phyloP scores from a whole-genome alignment of 1,140 invertebrate species.

The Musca vetustissima region DNA sequence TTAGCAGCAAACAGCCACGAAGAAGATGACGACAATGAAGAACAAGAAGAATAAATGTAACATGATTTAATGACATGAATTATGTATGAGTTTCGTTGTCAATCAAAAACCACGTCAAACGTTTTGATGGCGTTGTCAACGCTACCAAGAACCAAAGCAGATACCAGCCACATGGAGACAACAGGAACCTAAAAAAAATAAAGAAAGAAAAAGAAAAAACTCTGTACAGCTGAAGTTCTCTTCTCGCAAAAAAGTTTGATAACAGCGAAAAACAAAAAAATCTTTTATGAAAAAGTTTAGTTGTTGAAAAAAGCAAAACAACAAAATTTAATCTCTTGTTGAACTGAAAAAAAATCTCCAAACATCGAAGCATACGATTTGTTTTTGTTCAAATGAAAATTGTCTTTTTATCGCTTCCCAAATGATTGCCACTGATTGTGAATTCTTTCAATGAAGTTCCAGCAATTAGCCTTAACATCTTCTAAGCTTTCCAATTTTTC shows the following conservation, averaged over 20 bases:
- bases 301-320: not conserved
- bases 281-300: not conserved
- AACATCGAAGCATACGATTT: not conserved
- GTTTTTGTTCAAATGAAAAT: too few relatives aligned
- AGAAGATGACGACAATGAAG: slow-evolving; percentile 27
- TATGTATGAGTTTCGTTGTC: slow-evolving; percentile 56
- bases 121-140: slow-evolving; percentile 56
- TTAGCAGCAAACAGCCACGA: not conserved
- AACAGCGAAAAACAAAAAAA: slow-evolving; percentile 2
- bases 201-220: too few relatives aligned
- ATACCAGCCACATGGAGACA: too few relatives aligned
- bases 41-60: slow-evolving; percentile 51
- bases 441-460: too few relatives aligned
- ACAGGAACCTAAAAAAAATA: not conserved
- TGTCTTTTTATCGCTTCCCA: too few relatives aligned
- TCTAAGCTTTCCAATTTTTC: too few relatives aligned
- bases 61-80: slow-evolving; percentile 57
- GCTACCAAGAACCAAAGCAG: slow-evolving; percentile 30
- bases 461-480: too few relatives aligned
- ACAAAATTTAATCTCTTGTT: not conserved
- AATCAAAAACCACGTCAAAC: slow-evolving; percentile 57
- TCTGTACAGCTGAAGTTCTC: slow-evolving; percentile 12
- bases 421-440: too few relatives aligned
- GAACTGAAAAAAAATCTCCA: not conserved
- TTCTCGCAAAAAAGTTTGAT: not conserved